These are phyloP conservation scores for Falco biarmicus DNA, from an alignment of 2,797 vertebrate species.

Conservation along the genomic window DNA sequence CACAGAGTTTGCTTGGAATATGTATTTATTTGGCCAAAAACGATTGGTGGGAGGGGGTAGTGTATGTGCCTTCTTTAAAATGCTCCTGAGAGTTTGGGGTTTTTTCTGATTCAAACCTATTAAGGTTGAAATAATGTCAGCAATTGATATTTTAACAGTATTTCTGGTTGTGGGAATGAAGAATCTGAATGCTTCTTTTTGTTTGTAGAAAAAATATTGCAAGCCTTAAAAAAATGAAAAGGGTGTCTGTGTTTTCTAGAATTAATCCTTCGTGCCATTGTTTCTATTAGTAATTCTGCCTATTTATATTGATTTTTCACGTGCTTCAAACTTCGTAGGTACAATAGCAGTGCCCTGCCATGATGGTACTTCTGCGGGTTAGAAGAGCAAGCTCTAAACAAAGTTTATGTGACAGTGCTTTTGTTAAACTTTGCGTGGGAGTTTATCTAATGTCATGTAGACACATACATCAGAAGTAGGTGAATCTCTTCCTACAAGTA, in stretches of 20 bases:
- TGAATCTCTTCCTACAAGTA: background rate
- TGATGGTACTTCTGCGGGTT: background rate
- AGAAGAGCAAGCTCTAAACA: background rate
- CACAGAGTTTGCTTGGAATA: background rate
- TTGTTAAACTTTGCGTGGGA: background rate
- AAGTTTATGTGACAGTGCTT: background rate
- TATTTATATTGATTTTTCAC: background rate
- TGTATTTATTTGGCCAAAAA: background rate
- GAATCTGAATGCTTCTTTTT: background rate
- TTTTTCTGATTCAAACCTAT: background rate
- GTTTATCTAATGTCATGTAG: background rate
- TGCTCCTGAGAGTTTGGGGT: background rate
- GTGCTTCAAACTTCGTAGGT: constrained; percentile 21
- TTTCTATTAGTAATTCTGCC: constrained; percentile 44
- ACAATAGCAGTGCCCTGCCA: background rate
- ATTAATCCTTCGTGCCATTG: constrained; percentile 44
- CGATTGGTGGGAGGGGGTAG: background rate
- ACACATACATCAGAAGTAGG: rapidly evolving
- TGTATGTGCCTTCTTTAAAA: background rate
- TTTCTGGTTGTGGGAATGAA: constrained; percentile 7
- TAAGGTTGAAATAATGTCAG: background rate
- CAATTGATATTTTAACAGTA: background rate
- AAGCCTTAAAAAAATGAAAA: constrained; percentile 19
- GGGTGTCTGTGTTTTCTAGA: background rate
- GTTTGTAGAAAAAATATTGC: constrained; percentile 32